A percentile compares a stretch with the other conserved stretches of the same genome.
phyloP scores from a whole-genome alignment of 2,888 invertebrate genomes.

The Ichneumoninae sp. region DNA sequence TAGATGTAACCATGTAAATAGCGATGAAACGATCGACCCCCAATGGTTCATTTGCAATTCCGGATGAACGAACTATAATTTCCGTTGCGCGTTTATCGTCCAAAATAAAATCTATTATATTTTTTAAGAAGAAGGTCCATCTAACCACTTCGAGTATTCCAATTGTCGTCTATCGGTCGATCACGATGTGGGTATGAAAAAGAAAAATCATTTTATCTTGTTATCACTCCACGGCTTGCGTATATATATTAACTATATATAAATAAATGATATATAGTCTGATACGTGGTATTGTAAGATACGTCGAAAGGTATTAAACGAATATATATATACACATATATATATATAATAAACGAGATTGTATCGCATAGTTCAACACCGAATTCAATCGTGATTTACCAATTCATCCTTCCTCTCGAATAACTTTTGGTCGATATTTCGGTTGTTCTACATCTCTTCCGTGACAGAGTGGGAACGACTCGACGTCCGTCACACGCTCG shows the following conservation, averaged over 20 bases:
- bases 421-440: neutral
- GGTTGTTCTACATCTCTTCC: neutral
- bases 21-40: constrained; percentile 36
- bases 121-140: constrained; percentile 48
- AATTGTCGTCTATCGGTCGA: constrained; percentile 46
- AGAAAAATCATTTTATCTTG: constrained; percentile 55
- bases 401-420: neutral
- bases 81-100: constrained; percentile 29
- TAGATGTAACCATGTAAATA: constrained; percentile 56
- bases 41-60: constrained; percentile 7
- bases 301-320: constrained; percentile 59
- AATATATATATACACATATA: constrained; percentile 33
- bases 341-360: constrained; percentile 40
- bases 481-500: constrained; percentile 9
- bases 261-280: constrained; percentile 46
- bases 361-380: neutral
- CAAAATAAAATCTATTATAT: constrained; percentile 49
- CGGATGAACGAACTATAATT: constrained; percentile 12
- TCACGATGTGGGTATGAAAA: constrained; percentile 62
- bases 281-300: constrained; percentile 65
- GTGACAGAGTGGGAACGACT: constrained; percentile 1
- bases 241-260: constrained; percentile 63
- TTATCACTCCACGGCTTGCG: constrained; percentile 68
- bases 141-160: constrained; percentile 60
- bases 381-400: neutral